Conservation (phyloP, 1,140 invertebrate species). For the Drosophila kohkoa region DNA sequence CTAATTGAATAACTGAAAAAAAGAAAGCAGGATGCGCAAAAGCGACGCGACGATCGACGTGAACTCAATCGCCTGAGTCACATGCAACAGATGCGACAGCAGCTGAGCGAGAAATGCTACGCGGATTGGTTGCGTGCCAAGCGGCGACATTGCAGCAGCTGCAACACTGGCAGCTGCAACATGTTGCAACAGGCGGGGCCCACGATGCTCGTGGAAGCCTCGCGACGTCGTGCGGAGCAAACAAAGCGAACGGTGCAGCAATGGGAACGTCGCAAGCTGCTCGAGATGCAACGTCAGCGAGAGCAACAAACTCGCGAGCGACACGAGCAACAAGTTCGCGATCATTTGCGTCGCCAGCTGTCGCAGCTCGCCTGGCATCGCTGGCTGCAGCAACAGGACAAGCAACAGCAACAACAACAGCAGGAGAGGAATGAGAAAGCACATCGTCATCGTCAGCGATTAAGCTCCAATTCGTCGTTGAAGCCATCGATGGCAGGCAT, state of each 20-base stretch:
- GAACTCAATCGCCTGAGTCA: slow-evolving; percentile 8
- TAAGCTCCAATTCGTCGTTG: too few relatives aligned
- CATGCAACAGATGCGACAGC: slow-evolving; percentile 27
- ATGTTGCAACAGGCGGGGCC: background rate
- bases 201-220: background rate
- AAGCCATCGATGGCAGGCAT: background rate
- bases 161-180: background rate
- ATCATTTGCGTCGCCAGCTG: slow-evolving; percentile 19
- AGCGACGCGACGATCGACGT: slow-evolving; percentile 11
- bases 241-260: background rate
- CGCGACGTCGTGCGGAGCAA: background rate
- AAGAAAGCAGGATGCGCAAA: background rate
- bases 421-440: too few relatives aligned
- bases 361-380: slow-evolving; percentile 44
- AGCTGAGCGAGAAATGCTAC: slow-evolving; percentile 33
- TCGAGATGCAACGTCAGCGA: slow-evolving; percentile 7
- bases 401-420: background rate
- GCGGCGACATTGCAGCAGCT: background rate
- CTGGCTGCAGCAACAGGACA: slow-evolving; percentile 25
- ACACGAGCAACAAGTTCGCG: slow-evolving; percentile 6
- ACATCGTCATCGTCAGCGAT: too few relatives aligned
- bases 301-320: slow-evolving; percentile 3
- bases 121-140: slow-evolving; percentile 42
- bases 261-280: slow-evolving; percentile 30
- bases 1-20: background rate